Evolutionary conservation across 1,140 invertebrate species (phyloP).

Genomic region (Musca domestica): DNA sequence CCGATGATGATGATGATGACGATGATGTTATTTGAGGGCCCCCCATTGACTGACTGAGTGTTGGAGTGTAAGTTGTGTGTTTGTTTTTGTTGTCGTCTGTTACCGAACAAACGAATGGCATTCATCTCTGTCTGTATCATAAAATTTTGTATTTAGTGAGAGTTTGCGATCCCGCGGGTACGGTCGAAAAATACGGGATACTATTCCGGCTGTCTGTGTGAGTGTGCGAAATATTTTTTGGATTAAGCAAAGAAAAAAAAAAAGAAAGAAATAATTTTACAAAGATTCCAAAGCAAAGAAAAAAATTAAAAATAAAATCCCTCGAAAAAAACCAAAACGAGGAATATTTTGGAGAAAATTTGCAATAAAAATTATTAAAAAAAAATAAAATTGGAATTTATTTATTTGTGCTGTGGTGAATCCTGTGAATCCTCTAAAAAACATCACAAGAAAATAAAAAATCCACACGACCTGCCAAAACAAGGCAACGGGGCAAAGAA

Average conservation of each 20-base stretch:
- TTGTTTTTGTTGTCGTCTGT: not conserved
- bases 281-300: too few relatives aligned
- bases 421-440: too few relatives aligned
- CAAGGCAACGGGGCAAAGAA: too few relatives aligned
- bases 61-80: too few relatives aligned
- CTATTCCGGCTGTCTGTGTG: conserved; percentile 3
- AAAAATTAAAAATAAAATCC: not conserved
- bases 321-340: not conserved
- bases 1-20: not conserved
- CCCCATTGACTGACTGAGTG: too few relatives aligned
- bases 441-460: not conserved
- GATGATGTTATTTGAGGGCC: not conserved
- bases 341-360: not conserved
- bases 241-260: too few relatives aligned
- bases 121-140: conserved; percentile 47
- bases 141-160: conserved; percentile 51
- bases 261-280: too few relatives aligned
- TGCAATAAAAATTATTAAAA: not conserved
- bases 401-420: not conserved
- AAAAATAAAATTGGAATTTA: not conserved
- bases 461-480: not conserved
- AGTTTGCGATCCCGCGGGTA: conserved; percentile 55
- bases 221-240: too few relatives aligned
- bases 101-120: conserved; percentile 19
- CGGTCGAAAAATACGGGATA: conserved; percentile 52